Conservation (phyloP, 2,797 vertebrate genomes). For the Sebastes oblongus region DNA sequence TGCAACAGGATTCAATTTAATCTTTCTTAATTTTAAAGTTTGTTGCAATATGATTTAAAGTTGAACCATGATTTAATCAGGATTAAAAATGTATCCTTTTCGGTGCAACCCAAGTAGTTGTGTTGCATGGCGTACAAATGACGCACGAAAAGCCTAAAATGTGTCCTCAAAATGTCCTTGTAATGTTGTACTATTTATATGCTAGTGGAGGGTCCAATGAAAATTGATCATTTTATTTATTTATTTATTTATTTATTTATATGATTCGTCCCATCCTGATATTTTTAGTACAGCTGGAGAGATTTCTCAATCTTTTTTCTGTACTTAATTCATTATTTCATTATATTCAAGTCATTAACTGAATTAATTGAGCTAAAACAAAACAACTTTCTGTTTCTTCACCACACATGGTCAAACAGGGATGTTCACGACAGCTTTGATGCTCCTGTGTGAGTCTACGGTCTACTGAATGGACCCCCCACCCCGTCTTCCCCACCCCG, state of each 20-base stretch:
- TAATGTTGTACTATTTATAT: no score
- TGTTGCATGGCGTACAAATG: no score
- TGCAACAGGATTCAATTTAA: no score
- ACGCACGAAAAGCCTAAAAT: no score
- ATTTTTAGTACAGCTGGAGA: neutral
- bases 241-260: neutral
- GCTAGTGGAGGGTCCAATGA: neutral
- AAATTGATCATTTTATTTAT: neutral
- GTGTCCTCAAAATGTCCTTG: no score
- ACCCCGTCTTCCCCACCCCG: neutral
- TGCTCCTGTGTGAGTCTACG: neutral
- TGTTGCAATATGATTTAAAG: no score
- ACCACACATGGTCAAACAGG: neutral
- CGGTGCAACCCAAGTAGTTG: no score
- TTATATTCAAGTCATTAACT: neutral
- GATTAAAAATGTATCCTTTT: no score
- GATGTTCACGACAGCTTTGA: neutral
- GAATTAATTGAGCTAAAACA: neutral
- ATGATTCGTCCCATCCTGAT: neutral
- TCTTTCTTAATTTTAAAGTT: no score
- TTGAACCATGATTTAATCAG: no score
- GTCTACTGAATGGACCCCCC: slow-evolving; percentile 5
- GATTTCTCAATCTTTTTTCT: neutral
- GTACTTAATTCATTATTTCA: neutral
- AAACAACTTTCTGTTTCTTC: neutral